Evolutionary conservation across 2,888 invertebrate genomes (phyloP).

Genomic region (Himalopsyche tibetana): DNA sequence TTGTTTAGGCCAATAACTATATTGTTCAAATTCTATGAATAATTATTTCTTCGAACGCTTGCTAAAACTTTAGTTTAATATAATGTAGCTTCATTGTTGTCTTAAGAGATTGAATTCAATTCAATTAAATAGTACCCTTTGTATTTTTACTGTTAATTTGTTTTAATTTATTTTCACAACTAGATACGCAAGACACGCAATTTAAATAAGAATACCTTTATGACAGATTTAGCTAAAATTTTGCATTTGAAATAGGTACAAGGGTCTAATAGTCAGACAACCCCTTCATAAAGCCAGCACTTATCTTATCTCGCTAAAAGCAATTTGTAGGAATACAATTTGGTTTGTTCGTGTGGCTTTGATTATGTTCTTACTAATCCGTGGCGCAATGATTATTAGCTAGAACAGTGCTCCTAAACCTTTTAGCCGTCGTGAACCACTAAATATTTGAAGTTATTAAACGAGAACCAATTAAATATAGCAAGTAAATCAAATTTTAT

Average conservation of each 20-base stretch:
- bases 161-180: neutral
- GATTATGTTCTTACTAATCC: conserved; percentile 27
- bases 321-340: conserved; percentile 42
- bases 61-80: too few species aligned
- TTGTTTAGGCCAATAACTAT: too few species aligned
- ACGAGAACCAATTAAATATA: too few species aligned
- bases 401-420: neutral
- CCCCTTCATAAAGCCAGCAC: conserved; percentile 38
- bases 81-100: too few species aligned
- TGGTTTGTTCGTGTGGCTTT: conserved; percentile 37
- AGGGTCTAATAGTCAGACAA: conserved; percentile 41
- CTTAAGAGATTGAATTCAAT: neutral
- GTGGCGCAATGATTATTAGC: neutral
- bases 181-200: neutral
- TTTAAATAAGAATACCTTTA: conserved; percentile 35
- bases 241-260: conserved; percentile 35
- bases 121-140: neutral
- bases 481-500: too few species aligned
- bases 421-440: too few species aligned
- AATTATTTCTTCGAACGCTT: too few species aligned
- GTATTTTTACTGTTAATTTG: neutral
- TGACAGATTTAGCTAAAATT: neutral
- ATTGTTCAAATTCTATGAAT: too few species aligned
- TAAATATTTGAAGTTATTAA: too few species aligned
- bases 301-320: conserved; percentile 43